Evolutionary conservation across 2,888 invertebrate species (phyloP), one percentile per base, ranked within the genome.

Genomic region (Agonopterix heracliana): DNA sequence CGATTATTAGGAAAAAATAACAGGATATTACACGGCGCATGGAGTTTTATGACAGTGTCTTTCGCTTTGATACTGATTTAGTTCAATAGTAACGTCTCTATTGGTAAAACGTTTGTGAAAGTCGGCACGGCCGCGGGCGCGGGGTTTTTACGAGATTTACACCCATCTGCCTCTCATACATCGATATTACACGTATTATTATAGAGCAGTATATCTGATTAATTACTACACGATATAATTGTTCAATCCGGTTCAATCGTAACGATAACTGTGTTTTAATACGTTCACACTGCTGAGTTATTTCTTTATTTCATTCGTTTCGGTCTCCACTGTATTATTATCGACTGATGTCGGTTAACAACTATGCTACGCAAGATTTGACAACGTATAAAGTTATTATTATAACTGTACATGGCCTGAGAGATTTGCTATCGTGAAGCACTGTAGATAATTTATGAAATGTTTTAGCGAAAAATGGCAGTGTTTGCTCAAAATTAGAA

Each of bases 1-100:
- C 81, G 81, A 87, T 87, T 86, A 87, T 88, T 88, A 87, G 73
- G 78, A 81, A 81, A 81, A 86, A 86, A 86, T 86, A 85, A 87
- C 82, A 86, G 86, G 85, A 86, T 86, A 87, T 87, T 86, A 87
- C 75, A 68, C 62, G 71, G 66, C 72, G 66, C 63, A 60, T 63
- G 70, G 75, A 78, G 74, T 73, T 84, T 81, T 82, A 83, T 77
- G 76, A 66, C 68, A 68, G 76, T 77, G 79, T 84, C 74, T 79
- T 74, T 78, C 71, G 68, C 57, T 64, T 61, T 68, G 66, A 63
- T 66, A 77, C 64, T 69, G 70, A 79, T 79, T 77, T 65, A 66
- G 78, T 76, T 73, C 72, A 78, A 79, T 79, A 78, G 80, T 81
- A 81, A 88, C 83, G 72, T 84, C 87, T 88, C 78, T 82, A 87